These are phyloP conservation scores for Neocrepidodera transversa DNA, from an alignment of 2,888 invertebrate species.

Conservation along the genomic window DNA sequence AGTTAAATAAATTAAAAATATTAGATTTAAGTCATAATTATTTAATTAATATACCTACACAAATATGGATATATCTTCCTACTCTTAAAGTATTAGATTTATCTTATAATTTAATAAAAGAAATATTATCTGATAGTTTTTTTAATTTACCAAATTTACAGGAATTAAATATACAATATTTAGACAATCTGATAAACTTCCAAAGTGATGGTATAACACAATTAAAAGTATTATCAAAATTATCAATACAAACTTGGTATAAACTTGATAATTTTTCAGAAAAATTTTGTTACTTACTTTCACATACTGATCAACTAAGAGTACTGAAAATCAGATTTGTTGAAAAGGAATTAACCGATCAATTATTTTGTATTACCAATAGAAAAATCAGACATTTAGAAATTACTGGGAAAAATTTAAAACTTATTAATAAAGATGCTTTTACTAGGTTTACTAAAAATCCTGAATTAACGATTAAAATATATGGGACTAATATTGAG, in stretches of 20 bases:
- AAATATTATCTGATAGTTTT: conserved; percentile 75
- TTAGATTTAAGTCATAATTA: conserved; percentile 81
- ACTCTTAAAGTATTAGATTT: conserved; percentile 79
- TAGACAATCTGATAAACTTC: conserved; percentile 75
- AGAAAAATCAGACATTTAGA: conserved; percentile 81
- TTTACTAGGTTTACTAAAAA: conserved; percentile 77
- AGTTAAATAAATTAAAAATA: conserved; percentile 73
- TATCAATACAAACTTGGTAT: conserved; percentile 78
- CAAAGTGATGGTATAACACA: conserved; percentile 78
- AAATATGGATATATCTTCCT: conserved; percentile 75
- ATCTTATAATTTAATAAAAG: conserved; percentile 81
- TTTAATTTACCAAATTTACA: conserved; percentile 74
- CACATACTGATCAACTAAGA: conserved; percentile 75
- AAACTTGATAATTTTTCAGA: conserved; percentile 68
- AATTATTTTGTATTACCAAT: conserved; percentile 78
- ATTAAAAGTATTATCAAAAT: conserved; percentile 73
- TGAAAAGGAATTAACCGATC: conserved; percentile 76
- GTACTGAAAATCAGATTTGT: conserved; percentile 79
- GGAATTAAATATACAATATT: conserved; percentile 75
- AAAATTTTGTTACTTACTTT: conserved; percentile 74
- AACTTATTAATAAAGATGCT: conserved; percentile 76
- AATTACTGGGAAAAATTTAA: conserved; percentile 78
- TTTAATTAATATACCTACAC: conserved; percentile 68
- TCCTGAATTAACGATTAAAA: conserved; percentile 78
- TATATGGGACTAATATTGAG: conserved; percentile 78